phyloP scores from a whole-genome alignment of 2,113 vertebrate genomes.

The Podilymbus podiceps region DNA sequence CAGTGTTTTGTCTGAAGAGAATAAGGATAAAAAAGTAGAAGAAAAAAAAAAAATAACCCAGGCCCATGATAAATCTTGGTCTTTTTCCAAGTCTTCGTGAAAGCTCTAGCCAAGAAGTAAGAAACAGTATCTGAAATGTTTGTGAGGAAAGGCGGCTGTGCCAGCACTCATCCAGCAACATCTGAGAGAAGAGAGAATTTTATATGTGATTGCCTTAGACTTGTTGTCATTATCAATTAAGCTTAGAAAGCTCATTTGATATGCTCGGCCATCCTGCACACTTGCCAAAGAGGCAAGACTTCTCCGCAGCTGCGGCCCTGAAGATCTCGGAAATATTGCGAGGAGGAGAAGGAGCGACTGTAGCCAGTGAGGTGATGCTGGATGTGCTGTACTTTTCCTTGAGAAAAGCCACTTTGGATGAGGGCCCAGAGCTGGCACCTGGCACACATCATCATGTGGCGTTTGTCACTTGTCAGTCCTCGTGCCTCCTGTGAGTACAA shows the following conservation, averaged over 20 bases:
- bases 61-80: constrained; percentile 70
- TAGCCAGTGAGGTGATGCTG: background rate
- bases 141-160: constrained; percentile 58
- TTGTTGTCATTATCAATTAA: constrained; percentile 75
- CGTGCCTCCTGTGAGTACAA: background rate
- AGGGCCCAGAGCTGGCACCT: background rate
- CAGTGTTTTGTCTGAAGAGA: constrained; percentile 63
- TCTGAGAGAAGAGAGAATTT: constrained; percentile 64
- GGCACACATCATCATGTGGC: background rate
- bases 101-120: constrained; percentile 66
- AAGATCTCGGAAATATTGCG: background rate
- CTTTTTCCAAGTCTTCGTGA: constrained; percentile 69
- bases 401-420: constrained; percentile 1
- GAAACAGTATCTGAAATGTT: constrained; percentile 79
- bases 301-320: background rate
- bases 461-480: constrained; percentile 15
- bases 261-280: background rate
- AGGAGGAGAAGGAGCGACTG: background rate
- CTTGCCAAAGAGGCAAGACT: constrained; percentile 61
- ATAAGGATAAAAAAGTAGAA: constrained; percentile 42
- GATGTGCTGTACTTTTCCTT: constrained; percentile 4
- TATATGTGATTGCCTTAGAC: constrained; percentile 67
- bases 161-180: constrained; percentile 68
- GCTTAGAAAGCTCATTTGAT: constrained; percentile 59
- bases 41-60: background rate